These are phyloP conservation scores for Spatulosminthurus flaviceps DNA, from an alignment of 2,888 invertebrate species.

Conservation along the genomic window DNA sequence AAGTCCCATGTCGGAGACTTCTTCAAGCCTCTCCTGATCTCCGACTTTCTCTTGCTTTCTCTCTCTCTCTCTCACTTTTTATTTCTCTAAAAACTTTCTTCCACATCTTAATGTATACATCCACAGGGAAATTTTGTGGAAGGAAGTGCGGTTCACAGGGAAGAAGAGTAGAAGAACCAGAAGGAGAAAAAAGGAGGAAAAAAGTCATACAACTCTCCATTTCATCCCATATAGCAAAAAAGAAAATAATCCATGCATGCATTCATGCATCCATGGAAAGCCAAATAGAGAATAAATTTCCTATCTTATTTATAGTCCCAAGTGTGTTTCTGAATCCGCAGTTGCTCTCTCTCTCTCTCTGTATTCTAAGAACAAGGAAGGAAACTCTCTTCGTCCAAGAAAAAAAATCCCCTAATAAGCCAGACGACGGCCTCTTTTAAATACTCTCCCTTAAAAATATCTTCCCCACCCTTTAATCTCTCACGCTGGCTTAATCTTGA, in stretches of 20 bases:
- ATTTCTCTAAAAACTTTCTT: neutral
- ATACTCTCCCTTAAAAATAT: too few species aligned
- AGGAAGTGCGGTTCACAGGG: conserved; percentile 3
- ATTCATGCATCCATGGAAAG: neutral
- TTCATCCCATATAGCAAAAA: neutral
- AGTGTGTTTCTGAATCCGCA: too few species aligned
- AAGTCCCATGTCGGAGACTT: too few species aligned
- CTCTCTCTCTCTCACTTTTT: neutral
- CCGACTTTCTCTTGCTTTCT: neutral
- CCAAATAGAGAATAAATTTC: too few species aligned
- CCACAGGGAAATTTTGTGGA: conserved; percentile 8
- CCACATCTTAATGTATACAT: neutral
- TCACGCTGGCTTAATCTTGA: neutral
- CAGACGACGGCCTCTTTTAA: too few species aligned
- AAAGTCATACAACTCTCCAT: neutral
- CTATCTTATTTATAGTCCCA: too few species aligned
- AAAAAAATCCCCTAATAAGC: too few species aligned
- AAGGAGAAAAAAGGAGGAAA: neutral
- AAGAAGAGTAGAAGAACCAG: neutral
- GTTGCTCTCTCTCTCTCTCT: neutral
- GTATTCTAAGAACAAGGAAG: neutral
- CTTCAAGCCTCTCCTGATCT: neutral
- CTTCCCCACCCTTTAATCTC: neutral
- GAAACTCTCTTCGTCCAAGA: neutral
- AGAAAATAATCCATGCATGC: conserved; percentile 13